Percentiles rank a stretch among this genome's conserved stretches.
Conservation (phyloP, 2,888 invertebrate species). For the Teleiodes luculella region DNA sequence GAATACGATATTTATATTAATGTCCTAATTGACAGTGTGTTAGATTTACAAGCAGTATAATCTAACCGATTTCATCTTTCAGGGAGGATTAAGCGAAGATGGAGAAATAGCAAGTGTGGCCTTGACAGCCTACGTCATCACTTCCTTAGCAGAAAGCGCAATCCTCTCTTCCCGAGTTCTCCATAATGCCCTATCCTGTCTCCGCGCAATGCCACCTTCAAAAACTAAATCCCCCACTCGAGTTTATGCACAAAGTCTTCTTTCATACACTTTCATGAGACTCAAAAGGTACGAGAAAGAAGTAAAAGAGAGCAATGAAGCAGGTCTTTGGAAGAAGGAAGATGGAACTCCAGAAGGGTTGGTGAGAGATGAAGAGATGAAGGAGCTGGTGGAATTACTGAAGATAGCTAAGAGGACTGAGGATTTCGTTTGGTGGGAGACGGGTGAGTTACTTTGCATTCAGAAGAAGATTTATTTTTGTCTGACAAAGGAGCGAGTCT, state of each 20-base stretch:
- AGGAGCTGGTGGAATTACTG: conserved; percentile 47
- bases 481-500: no score
- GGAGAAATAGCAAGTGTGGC: conserved; percentile 78
- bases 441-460: conserved; percentile 57
- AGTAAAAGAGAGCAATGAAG: conserved; percentile 41
- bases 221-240: conserved; percentile 43
- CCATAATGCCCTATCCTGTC: conserved; percentile 80
- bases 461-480: neutral
- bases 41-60: no score
- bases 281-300: conserved; percentile 52
- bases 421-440: conserved; percentile 90
- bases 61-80: conserved; percentile 8
- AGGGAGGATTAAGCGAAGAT: conserved; percentile 77
- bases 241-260: conserved; percentile 53
- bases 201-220: conserved; percentile 63
- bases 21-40: no score
- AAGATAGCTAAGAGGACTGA: conserved; percentile 50
- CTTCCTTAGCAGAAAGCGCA: conserved; percentile 81
- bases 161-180: conserved; percentile 65
- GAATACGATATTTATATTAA: no score
- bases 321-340: conserved; percentile 31
- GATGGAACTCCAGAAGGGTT: conserved; percentile 31
- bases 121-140: conserved; percentile 83
- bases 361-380: conserved; percentile 48
- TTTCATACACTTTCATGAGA: conserved; percentile 54